A percentile compares a stretch with the other conserved stretches of the same genome.
Conservation (phyloP, 2,113 vertebrate genomes). For the Tupaia tana region DNA sequence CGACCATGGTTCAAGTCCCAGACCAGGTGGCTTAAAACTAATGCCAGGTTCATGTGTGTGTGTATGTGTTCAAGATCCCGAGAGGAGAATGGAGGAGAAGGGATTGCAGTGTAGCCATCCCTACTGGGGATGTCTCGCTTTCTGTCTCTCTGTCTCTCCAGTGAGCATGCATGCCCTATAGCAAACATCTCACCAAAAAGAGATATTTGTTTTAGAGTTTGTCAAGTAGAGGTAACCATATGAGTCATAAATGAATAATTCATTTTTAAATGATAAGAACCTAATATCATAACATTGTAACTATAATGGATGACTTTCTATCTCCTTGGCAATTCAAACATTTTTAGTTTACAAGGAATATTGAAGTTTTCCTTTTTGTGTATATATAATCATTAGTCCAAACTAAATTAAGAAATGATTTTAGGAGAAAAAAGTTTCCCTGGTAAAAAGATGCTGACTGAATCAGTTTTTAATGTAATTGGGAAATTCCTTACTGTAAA, state of each 20-base stretch:
- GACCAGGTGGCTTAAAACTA: too few relatives aligned
- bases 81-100: too few relatives aligned
- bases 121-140: too few relatives aligned
- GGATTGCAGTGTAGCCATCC: too few relatives aligned
- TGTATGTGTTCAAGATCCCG: too few relatives aligned
- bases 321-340: background rate
- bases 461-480: constrained; percentile 17
- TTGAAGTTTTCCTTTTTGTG: constrained; percentile 9
- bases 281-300: background rate
- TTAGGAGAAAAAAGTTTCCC: background rate
- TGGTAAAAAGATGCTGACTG: background rate
- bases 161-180: too few relatives aligned
- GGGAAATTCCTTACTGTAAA: constrained; percentile 44
- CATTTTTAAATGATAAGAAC: background rate
- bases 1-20: too few relatives aligned
- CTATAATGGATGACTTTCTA: background rate
- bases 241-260: background rate
- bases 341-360: background rate
- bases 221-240: background rate
- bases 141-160: too few relatives aligned
- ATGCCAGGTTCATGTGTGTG: too few relatives aligned
- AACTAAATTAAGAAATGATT: constrained; percentile 27
- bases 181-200: too few relatives aligned
- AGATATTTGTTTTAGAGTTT: background rate
- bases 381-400: background rate